Evolutionary conservation across 1,140 invertebrate genomes (phyloP).

Genomic region (Bombus fervidus): DNA sequence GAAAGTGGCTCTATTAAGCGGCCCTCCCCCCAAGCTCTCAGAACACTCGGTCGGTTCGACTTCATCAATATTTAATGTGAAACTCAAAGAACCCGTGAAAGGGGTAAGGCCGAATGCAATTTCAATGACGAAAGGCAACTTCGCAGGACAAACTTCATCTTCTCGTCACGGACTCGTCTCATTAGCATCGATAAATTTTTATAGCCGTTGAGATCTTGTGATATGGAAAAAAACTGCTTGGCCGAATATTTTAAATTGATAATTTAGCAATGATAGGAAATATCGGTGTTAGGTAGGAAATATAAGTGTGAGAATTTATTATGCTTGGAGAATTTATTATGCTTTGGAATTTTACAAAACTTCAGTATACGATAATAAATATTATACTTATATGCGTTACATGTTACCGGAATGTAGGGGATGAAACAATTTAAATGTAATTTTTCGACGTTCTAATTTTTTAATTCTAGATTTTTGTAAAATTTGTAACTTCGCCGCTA

Average conservation of each 20-base stretch:
- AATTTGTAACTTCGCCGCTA: neutral
- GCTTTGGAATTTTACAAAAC: no score
- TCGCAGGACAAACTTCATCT: slow-evolving; percentile 24
- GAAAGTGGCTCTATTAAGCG: slow-evolving; percentile 29
- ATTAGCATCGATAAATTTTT: slow-evolving; percentile 29
- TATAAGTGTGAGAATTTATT: no score
- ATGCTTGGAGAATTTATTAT: no score
- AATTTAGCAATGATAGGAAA: neutral
- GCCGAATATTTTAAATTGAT: neutral
- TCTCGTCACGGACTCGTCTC: neutral
- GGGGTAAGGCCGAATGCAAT: slow-evolving; percentile 34
- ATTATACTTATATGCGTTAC: no score
- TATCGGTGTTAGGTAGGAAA: neutral
- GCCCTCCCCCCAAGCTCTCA: neutral
- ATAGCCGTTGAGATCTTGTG: neutral
- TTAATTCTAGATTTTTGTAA: neutral
- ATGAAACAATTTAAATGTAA: no score
- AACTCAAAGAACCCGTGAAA: slow-evolving; percentile 33
- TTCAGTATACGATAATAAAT: no score
- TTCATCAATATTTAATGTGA: slow-evolving; percentile 51
- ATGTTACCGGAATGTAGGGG: no score
- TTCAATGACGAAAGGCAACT: slow-evolving; percentile 34
- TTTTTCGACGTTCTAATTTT: neutral
- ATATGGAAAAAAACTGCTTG: neutral
- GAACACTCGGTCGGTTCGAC: slow-evolving; percentile 19